Percentiles rank a stretch among this genome's conserved stretches.
Evolutionary conservation across 2,113 vertebrate genomes (phyloP).

Genomic region (Atlantisia rogersi): DNA sequence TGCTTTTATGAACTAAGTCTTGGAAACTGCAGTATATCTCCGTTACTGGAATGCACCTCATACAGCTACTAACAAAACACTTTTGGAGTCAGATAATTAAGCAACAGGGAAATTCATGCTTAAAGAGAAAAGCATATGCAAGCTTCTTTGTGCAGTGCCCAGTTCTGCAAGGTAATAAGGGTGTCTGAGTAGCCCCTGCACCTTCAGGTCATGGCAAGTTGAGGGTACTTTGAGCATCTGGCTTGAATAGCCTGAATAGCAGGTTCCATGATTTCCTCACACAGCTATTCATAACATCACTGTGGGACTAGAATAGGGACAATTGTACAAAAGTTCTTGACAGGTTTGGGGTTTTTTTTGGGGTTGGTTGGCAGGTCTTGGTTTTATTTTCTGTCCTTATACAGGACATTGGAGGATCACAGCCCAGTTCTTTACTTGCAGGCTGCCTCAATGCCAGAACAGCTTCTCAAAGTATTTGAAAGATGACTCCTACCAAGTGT

Average conservation of each 20-base stretch:
- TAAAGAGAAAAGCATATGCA: slow-evolving; percentile 1
- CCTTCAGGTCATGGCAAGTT: not conserved
- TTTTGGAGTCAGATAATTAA: slow-evolving; percentile 59
- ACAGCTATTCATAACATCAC: fast-evolving
- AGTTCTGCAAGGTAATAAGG: not conserved
- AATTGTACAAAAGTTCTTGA: not conserved
- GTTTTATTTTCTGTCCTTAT: not conserved
- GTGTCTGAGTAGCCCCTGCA: not conserved
- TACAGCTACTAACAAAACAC: slow-evolving; percentile 31
- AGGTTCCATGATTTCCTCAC: not conserved
- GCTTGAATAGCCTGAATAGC: not conserved
- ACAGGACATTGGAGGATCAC: not conserved
- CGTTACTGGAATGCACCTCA: slow-evolving; percentile 4
- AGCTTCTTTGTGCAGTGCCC: not conserved
- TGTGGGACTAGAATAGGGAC: not conserved
- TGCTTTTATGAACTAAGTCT: slow-evolving; percentile 56
- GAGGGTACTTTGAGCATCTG: not conserved
- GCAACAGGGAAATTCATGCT: slow-evolving; percentile 6
- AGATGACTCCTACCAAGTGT: not conserved
- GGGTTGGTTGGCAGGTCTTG: no score
- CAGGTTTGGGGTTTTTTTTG: not conserved
- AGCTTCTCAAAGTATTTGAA: not conserved
- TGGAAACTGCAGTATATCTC: slow-evolving; percentile 26
- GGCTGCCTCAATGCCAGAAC: not conserved
- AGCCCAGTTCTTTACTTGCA: not conserved